Evolutionary conservation across 2,888 invertebrate genomes (phyloP), one percentile per base, ranked within the genome.

Genomic region (Hermaeophaga mercurialis): DNA sequence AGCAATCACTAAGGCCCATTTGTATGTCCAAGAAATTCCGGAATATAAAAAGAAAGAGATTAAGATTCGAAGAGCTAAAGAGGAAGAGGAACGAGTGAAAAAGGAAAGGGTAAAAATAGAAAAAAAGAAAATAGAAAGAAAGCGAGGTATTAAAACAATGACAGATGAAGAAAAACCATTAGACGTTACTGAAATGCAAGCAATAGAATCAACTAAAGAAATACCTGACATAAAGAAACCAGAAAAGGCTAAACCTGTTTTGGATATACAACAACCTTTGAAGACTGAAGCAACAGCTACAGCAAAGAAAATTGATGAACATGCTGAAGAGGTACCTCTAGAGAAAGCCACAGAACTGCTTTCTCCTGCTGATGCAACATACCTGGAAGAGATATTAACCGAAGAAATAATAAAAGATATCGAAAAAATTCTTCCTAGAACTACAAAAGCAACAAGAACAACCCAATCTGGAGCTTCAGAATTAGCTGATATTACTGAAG

Each of bases 1-100:
- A 78, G 88, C 88, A 19, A 81, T 86, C 45, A 89, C 91, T 1
- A 89, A 89, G 77, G 91, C 88, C 5, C 88, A 87, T 75, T 79
- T 94, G 38, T 86, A 86, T 71, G 86, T 92, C 36, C 81, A 85
- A 62, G 79, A 78, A 66, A 76, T 80, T 33, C 77, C 76, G 7
- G 69, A 80, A 75, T 80, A 79, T 33, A 75, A 79, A 64, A 80
- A 77, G 65, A 78, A 79, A 64, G 75, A 74, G 64, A 68, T 78
- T 11, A 64, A 73, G 17, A 41, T 77, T 3, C 75, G 75, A 57
- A 75, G 73, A 65, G 79, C 79, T 15, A 79, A 80, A 71, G 80
- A 81, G 70, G 72, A 79, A 41, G 79, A 78, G 67, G 81, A 84
- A 70, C 82, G 78, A 71, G 75, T 79, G 59, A 81, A 76, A 68